Percentiles rank a stretch among this genome's conserved stretches.
Evolutionary conservation across 2,797 vertebrate genomes (phyloP).

Genomic region (Eidolon dupreanum): DNA sequence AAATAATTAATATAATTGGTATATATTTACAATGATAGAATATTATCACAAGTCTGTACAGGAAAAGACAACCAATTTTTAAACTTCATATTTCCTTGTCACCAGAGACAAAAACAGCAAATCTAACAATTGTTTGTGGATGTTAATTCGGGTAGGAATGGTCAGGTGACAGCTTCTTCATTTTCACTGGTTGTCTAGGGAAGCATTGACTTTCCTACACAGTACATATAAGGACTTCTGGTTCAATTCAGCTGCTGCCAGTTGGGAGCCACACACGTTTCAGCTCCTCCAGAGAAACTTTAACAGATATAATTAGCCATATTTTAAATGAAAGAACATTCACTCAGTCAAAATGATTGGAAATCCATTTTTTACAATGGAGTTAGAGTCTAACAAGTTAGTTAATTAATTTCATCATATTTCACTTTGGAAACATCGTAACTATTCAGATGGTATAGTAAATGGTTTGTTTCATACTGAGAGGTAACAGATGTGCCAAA

Average conservation of each 20-base stretch:
- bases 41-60: not conserved
- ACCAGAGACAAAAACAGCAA: constrained; percentile 49
- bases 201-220: not conserved
- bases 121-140: constrained; percentile 29
- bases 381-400: constrained; percentile 6
- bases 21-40: not conserved
- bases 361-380: not conserved
- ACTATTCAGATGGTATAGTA: not conserved
- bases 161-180: not conserved
- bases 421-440: constrained; percentile 5
- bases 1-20: not conserved
- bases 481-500: not conserved
- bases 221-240: constrained; percentile 24
- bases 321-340: constrained; percentile 26
- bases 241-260: not conserved
- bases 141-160: constrained; percentile 43
- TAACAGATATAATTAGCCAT: constrained; percentile 29
- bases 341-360: not conserved
- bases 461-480: not conserved
- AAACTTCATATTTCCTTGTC: constrained; percentile 56
- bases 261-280: not conserved
- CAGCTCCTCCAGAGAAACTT: not conserved
- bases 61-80: constrained; percentile 46
- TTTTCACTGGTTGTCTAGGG: not conserved
- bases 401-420: constrained; percentile 35